Evolutionary conservation across 2,797 vertebrate species (phyloP).

Genomic region (Anguilla marmorata): DNA sequence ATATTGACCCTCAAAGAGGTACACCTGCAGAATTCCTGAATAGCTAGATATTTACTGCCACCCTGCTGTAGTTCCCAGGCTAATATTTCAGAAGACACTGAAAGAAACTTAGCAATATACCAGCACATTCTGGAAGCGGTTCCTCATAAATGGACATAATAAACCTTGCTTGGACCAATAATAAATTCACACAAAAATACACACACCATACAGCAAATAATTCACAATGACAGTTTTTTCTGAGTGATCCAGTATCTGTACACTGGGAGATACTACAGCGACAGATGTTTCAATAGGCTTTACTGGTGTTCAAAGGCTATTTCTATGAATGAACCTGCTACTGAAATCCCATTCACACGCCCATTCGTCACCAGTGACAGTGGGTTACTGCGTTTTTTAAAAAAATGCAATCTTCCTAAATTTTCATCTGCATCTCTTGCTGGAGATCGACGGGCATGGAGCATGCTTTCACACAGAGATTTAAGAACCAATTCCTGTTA

Average conservation of each 20-base stretch:
- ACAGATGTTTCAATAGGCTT: slow-evolving; percentile 31
- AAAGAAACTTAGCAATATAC: background rate
- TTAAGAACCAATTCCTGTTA: background rate
- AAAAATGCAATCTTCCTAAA: background rate
- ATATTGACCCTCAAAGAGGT: background rate
- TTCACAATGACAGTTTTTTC: background rate
- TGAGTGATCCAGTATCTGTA: slow-evolving; percentile 13
- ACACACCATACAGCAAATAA: background rate
- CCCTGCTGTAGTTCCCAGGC: background rate
- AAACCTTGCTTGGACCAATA: background rate
- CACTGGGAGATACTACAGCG: background rate
- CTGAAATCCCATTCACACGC: background rate
- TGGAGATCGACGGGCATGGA: background rate
- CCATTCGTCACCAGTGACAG: slow-evolving; percentile 19
- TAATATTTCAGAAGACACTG: background rate
- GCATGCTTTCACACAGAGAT: background rate
- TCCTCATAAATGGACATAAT: background rate
- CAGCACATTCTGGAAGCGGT: background rate
- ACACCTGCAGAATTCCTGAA: slow-evolving; percentile 4
- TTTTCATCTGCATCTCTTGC: slow-evolving; percentile 26
- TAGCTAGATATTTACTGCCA: background rate
- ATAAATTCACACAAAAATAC: background rate
- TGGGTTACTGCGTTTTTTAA: background rate
- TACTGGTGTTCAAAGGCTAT: slow-evolving; percentile 15
- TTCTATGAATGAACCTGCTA: slow-evolving; percentile 24